Evolutionary conservation across 2,888 invertebrate genomes (phyloP).

Genomic region (Eulithis testata): DNA sequence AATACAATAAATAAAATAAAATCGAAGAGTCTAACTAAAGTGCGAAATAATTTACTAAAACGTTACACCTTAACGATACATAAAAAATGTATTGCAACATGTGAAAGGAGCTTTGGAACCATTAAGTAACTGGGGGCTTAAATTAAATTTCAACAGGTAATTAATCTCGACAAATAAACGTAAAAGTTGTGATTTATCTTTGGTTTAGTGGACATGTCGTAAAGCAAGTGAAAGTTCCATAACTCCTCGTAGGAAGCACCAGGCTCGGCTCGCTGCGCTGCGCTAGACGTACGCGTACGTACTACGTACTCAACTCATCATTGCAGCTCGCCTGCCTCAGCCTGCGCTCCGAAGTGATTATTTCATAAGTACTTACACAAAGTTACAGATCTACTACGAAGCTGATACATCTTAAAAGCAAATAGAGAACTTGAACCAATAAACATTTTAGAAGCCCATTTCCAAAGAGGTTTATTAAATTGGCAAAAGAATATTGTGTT

Average conservation of each 20-base stretch:
- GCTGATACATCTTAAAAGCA: slow-evolving; percentile 78
- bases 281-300: slow-evolving; percentile 32
- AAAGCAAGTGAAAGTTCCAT: slow-evolving; percentile 71
- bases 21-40: slow-evolving; percentile 78
- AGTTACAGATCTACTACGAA: slow-evolving; percentile 83
- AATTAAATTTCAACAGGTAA: slow-evolving; percentile 68
- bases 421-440: slow-evolving; percentile 75
- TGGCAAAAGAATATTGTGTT: slow-evolving; percentile 29
- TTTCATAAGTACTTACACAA: slow-evolving; percentile 81
- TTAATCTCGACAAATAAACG: slow-evolving; percentile 74
- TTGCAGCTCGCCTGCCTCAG: slow-evolving; percentile 43
- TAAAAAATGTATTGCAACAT: slow-evolving; percentile 79
- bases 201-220: slow-evolving; percentile 71
- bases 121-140: slow-evolving; percentile 71
- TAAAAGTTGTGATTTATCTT: slow-evolving; percentile 80
- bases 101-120: slow-evolving; percentile 81
- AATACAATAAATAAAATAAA: slow-evolving; percentile 80
- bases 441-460: slow-evolving; percentile 47
- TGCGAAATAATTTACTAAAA: slow-evolving; percentile 83
- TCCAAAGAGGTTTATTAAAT: slow-evolving; percentile 26
- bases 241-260: slow-evolving; percentile 69
- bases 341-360: slow-evolving; percentile 63
- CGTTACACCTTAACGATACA: slow-evolving; percentile 80
- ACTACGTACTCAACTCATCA: too few species aligned
- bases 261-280: slow-evolving; percentile 38